These are phyloP conservation scores for Conus ventricosus DNA, from an alignment of 1,140 invertebrate genomes.

Conservation along the genomic window DNA sequence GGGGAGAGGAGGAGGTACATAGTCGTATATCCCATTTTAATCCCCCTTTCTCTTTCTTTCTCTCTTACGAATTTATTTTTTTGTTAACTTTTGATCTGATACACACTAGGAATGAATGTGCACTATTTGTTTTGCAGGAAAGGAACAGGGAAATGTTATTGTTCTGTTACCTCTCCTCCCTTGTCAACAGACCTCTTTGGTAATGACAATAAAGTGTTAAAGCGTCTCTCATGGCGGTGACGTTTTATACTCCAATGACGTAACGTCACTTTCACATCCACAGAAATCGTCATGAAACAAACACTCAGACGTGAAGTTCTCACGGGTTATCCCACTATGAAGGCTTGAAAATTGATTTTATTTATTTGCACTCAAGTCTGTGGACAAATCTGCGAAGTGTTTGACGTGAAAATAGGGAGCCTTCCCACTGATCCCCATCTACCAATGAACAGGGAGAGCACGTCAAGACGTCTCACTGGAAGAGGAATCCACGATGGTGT, in stretches of 20 bases:
- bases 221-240: background rate
- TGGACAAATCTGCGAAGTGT: background rate
- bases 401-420: background rate
- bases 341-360: background rate
- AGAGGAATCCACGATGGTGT: background rate
- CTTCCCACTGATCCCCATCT: background rate
- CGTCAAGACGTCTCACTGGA: background rate
- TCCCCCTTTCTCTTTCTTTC: too few relatives aligned
- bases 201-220: background rate
- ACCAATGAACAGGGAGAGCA: background rate
- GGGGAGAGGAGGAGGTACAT: too few relatives aligned
- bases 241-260: background rate
- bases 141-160: too few relatives aligned
- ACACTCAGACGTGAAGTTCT: background rate
- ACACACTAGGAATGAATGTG: too few relatives aligned
- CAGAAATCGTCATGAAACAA: background rate
- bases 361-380: background rate
- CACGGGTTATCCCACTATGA: background rate
- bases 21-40: too few relatives aligned
- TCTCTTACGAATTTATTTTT: too few relatives aligned
- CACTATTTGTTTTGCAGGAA: background rate
- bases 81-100: too few relatives aligned
- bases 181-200: background rate
- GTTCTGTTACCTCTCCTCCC: too few relatives aligned
- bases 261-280: background rate